Evolutionary conservation across 2,113 vertebrate species (phyloP).

Genomic region (Dicaeum eximium): DNA sequence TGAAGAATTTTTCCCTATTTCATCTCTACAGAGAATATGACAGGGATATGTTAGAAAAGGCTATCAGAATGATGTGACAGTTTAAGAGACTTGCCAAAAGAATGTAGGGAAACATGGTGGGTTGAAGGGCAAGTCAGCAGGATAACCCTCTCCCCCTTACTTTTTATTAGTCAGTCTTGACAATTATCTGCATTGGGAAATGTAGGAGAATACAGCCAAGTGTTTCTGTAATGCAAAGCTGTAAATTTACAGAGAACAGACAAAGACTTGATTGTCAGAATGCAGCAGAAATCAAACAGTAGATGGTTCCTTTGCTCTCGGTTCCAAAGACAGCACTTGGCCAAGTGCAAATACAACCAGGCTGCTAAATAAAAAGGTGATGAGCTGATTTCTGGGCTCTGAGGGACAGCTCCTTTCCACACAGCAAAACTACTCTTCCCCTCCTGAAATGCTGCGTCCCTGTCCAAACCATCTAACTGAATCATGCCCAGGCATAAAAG

Average conservation of each 20-base stretch:
- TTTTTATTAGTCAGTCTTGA: not conserved
- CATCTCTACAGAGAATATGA: not conserved
- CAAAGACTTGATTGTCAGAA: not conserved
- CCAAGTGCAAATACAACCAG: not conserved
- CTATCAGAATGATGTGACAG: not conserved
- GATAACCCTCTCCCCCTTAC: not conserved
- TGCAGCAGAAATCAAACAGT: not conserved
- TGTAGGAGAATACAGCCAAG: not conserved
- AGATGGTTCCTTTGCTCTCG: not conserved
- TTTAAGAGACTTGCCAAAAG: not conserved
- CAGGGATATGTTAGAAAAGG: not conserved
- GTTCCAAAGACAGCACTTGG: not conserved
- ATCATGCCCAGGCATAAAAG: not conserved
- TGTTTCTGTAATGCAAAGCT: not conserved
- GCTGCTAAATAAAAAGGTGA: not conserved
- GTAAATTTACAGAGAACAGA: not conserved
- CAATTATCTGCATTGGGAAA: not conserved
- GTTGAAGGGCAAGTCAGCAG: not conserved
- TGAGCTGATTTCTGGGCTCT: not conserved
- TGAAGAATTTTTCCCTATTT: not conserved
- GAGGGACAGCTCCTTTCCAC: not conserved
- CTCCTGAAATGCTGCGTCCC: not conserved
- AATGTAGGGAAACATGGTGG: not conserved
- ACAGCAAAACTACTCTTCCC: not conserved
- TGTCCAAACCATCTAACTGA: not conserved